These are phyloP conservation scores for Mesopsocus fuscifrons DNA, from an alignment of 2,888 invertebrate species.

Conservation along the genomic window DNA sequence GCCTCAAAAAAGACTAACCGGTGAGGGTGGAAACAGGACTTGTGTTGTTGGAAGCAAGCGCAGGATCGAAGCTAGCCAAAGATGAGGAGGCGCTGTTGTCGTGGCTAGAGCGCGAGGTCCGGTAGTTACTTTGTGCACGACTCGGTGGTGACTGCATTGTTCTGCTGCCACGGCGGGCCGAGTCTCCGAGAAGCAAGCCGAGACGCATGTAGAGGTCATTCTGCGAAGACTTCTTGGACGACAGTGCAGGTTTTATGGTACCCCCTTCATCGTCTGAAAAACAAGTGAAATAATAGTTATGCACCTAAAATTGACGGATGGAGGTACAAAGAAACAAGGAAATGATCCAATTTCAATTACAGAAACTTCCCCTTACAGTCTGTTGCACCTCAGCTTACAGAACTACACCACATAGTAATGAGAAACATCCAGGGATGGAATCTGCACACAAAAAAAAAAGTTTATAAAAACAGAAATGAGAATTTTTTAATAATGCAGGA, in stretches of 20 bases:
- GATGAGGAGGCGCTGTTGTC: slow-evolving; percentile 31
- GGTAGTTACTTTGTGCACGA: slow-evolving; percentile 16
- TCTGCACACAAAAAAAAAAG: slow-evolving; percentile 5
- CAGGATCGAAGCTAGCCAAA: slow-evolving; percentile 36
- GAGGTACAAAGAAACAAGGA: too few species aligned
- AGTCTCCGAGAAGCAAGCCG: slow-evolving; percentile 59
- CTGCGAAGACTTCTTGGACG: slow-evolving; percentile 33
- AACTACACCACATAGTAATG: too few species aligned
- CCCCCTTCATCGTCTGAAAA: slow-evolving; percentile 49
- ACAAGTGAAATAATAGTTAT: too few species aligned
- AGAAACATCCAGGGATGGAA: too few species aligned
- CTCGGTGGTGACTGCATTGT: slow-evolving; percentile 21
- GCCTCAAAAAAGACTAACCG: too few species aligned
- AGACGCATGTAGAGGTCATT: slow-evolving; percentile 68
- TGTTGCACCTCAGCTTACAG: too few species aligned
- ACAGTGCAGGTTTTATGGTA: slow-evolving; percentile 35
- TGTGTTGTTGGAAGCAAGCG: slow-evolving; percentile 59
- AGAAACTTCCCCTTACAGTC: too few species aligned
- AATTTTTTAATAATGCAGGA: too few species aligned
- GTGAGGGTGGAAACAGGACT: slow-evolving; percentile 81
- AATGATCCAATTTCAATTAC: too few species aligned
- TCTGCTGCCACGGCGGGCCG: slow-evolving; percentile 29
- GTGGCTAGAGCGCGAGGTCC: slow-evolving; percentile 16
- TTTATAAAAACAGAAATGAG: slow-evolving; percentile 5
- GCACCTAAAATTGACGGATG: too few species aligned